Base-by-base conservation (phyloP, 1,140 invertebrate species). In the Cydia splendana region DNA sequence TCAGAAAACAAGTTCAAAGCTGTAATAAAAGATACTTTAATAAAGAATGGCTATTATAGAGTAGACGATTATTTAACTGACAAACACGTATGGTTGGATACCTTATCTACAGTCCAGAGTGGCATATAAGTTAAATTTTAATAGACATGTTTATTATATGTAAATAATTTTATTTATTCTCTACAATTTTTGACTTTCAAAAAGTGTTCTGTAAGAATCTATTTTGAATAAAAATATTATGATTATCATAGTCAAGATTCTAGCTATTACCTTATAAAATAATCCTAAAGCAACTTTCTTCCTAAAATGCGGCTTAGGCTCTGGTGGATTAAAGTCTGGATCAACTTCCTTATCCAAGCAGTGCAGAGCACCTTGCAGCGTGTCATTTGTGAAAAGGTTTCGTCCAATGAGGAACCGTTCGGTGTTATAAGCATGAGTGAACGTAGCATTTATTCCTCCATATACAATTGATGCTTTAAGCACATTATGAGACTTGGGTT, bases 351-450 rank as follows among this genome's bases (percentile, higher is more conserved):
- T 80, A 18, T 94, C 88, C 75, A 97, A 87, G 7, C 86, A 88
- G 9, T 93, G 77, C 12, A 96, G 80, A 0, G 95, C 95, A 62
- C 76, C 83, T 89, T 95, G 92, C n/a, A 96, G 79, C 4, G 80
- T 81, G 18, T 88, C 81, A 77, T 92, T 87, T 13, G 93, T 80
- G 18, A 95, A 91, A 15, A 95, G 79, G 65, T 88, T 83, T 78
- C 94, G 92, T 1, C 94, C 95, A 7, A 85, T 69, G 2, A 97
- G 82, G 82, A 91, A 95, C 48, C 90, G 81, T 89, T 97, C 96
- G 0, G 96, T 96, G n/a, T 94, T 91, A 2, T 79, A 84, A 1
- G 96, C 96, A 82, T 96, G 96, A n/a, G 96, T 95, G 85, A 97
- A 96, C 12, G 94, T 78, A 9, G 94, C 91, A 79, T 91, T 93